Evolutionary conservation across 2,888 invertebrate genomes (phyloP).

Genomic region (Drosophila phalerata): DNA sequence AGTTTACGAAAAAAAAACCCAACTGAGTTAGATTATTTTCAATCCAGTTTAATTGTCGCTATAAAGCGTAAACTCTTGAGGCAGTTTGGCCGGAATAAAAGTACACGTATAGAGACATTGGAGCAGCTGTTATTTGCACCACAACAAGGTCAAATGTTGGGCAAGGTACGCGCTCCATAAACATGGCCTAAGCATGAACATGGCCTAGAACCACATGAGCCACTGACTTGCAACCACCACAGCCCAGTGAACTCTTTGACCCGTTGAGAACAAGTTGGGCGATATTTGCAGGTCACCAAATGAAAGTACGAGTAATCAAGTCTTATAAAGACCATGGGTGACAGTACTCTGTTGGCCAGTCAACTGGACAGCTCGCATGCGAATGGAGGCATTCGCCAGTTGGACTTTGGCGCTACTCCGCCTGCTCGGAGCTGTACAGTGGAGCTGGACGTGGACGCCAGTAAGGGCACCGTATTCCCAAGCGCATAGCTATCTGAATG

Average conservation of each 20-base stretch:
- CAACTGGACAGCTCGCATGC: constrained; percentile 14
- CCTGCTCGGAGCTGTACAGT: constrained; percentile 32
- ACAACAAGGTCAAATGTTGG: constrained; percentile 2
- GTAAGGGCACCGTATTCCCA: constrained; percentile 8
- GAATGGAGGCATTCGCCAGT: constrained; percentile 52
- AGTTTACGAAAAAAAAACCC: not conserved
- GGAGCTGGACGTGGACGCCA: constrained; percentile 36
- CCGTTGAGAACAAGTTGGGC: constrained; percentile 56
- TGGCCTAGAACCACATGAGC: constrained; percentile 27
- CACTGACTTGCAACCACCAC: constrained; percentile 19
- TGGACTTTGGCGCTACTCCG: constrained; percentile 46
- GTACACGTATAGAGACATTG: not conserved
- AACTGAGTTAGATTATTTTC: not conserved
- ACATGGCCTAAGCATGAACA: not conserved
- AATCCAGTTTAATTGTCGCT: not conserved
- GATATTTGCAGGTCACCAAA: constrained; percentile 55
- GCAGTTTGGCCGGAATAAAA: not conserved
- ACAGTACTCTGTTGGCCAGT: constrained; percentile 38
- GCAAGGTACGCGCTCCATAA: not conserved
- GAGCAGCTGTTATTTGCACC: constrained; percentile 4
- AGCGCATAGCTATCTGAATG: constrained; percentile 61
- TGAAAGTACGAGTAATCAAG: constrained; percentile 57
- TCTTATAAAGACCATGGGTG: constrained; percentile 51
- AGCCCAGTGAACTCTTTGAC: constrained; percentile 47
- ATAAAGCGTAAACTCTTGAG: not conserved